Evolutionary conservation across 1,140 invertebrate species (phyloP), one percentile per base, ranked within the genome.

Genomic region (Ceratina japonica): DNA sequence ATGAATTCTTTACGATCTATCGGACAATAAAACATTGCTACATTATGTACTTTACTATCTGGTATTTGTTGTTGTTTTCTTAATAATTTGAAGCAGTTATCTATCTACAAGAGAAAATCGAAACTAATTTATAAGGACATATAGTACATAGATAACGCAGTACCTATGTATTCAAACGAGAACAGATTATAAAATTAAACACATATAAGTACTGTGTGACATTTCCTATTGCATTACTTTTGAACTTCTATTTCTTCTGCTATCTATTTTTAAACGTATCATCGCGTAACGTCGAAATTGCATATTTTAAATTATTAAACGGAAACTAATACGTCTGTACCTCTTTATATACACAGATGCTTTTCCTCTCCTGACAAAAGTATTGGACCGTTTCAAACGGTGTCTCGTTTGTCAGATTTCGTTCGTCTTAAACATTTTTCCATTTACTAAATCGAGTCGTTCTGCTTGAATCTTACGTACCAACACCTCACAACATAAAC

Each of bases 401-500:
- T 86, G 79, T 86, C 82, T 44, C 37, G 37, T 68, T 77, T 64
- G 31, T 65, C 69, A 15, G 31, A 71, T 16, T n/a, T 58, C 22
- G 20, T 76, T 69, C 54, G 54, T 52, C 62, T 77, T 77, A 81
- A 58, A 71, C 61, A 68, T 70, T 62, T 52, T 72, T 79, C 10
- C 37, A 7, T 44, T 44, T 44, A 8, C 37, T 44, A 44, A 44
- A 44, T 44, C 37, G 37, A 44, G 37, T 44, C 37, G 10, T 44
- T 44, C 37, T 44, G 10, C 49, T 44, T 74, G 70, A 24, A 59
- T 83, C 56, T 79, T 81, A 49, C 37, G 62, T 75, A 85, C 75
- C 65, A 83, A 66, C 80, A 83, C 77, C 70, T 84, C 37, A 64
- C 86, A 89, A 90, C 86, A 89, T 89, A 90, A 89, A 70, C 83